Evolutionary conservation across 2,797 vertebrate species (phyloP).

Genomic region (Peromyscus melanophrys): DNA sequence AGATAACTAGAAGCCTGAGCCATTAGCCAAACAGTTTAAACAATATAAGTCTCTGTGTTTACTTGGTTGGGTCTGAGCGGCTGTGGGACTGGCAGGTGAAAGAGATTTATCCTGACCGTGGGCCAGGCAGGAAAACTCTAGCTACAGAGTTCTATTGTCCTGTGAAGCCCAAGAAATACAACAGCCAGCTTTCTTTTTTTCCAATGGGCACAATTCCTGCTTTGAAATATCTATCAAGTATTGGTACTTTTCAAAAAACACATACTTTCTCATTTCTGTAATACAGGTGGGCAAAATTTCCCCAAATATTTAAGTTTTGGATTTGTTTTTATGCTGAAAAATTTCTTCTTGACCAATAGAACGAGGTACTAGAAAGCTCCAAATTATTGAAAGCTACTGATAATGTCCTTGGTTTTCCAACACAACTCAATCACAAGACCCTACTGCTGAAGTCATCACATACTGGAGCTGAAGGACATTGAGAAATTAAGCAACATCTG

Average conservation of each 20-base stretch:
- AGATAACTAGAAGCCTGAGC: too few relatives aligned
- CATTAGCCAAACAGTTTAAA: too few relatives aligned
- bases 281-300: not conserved
- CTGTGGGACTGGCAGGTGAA: too few relatives aligned
- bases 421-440: not conserved
- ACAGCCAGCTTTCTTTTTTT: not conserved
- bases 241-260: not conserved
- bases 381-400: not conserved
- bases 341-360: not conserved
- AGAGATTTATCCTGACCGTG: too few relatives aligned
- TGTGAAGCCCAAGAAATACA: not conserved
- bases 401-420: not conserved
- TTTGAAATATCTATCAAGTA: not conserved
- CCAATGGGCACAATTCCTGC: too few relatives aligned
- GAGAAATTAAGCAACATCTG: not conserved
- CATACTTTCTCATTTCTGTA: not conserved
- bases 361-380: too few relatives aligned
- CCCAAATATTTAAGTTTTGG: not conserved
- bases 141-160: too few relatives aligned
- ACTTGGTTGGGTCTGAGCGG: too few relatives aligned
- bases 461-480: not conserved
- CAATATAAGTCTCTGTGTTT: too few relatives aligned
- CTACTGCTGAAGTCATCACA: not conserved
- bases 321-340: not conserved
- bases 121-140: too few relatives aligned